phyloP scores from a whole-genome alignment of 2,797 vertebrate genomes.

The Chromis chromis region DNA sequence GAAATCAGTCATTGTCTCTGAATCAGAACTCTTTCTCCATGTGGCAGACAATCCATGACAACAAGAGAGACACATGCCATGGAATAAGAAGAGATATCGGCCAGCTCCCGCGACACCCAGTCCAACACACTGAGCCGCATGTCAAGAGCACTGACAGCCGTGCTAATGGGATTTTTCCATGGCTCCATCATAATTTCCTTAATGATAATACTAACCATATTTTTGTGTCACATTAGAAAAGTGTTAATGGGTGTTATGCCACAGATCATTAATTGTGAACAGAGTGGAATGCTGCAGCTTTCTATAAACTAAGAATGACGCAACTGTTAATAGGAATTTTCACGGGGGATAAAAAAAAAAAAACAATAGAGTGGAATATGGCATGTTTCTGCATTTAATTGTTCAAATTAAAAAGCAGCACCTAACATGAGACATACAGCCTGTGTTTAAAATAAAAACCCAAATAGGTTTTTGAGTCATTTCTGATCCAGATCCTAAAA shows the following conservation, averaged over 20 bases:
- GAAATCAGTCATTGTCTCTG: constrained; percentile 71
- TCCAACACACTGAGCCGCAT: constrained; percentile 79
- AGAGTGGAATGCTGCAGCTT: constrained; percentile 67
- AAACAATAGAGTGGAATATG: constrained; percentile 16
- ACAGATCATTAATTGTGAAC: constrained; percentile 80
- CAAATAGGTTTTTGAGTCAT: not conserved
- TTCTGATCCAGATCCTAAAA: constrained; percentile 7
- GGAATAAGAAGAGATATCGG: constrained; percentile 82
- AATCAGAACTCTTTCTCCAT: constrained; percentile 68
- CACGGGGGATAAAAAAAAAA: not conserved
- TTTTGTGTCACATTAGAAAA: constrained; percentile 85
- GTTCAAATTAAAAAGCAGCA: constrained; percentile 32
- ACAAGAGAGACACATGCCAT: constrained; percentile 81
- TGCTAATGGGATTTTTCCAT: constrained; percentile 85
- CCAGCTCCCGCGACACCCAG: constrained; percentile 84
- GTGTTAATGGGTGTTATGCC: constrained; percentile 84
- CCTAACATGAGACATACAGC: constrained; percentile 17
- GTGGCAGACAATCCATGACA: constrained; percentile 79
- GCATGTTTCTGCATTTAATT: constrained; percentile 19
- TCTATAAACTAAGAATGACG: constrained; percentile 60
- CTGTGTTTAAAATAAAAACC: constrained; percentile 22
- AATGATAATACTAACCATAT: constrained; percentile 86
- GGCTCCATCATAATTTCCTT: constrained; percentile 85
- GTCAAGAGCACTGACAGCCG: constrained; percentile 84
- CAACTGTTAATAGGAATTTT: constrained; percentile 61